Evolutionary conservation across 2,113 vertebrate species (phyloP).

Genomic region (Megalops atlanticus): DNA sequence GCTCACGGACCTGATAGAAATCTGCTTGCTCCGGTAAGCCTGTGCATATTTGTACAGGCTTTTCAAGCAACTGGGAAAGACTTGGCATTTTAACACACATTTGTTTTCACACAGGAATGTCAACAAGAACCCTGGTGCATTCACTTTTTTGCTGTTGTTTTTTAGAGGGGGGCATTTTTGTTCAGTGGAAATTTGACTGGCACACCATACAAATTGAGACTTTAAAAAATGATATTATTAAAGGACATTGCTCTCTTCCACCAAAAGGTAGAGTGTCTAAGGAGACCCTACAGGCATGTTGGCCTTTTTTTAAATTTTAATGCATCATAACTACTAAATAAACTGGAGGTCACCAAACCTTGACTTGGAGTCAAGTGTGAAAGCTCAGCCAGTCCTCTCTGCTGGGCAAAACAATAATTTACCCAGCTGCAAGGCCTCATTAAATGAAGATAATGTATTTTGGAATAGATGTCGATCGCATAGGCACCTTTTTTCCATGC

Average conservation of each 20-base stretch:
- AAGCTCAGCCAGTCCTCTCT: neutral
- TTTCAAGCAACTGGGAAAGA: constrained; percentile 19
- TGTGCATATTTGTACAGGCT: constrained; percentile 40
- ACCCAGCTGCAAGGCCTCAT: constrained; percentile 28
- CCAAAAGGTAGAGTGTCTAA: neutral
- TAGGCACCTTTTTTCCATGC: constrained; percentile 3
- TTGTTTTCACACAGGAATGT: constrained; percentile 35
- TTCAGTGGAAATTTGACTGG: no score
- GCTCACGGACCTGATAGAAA: constrained; percentile 31
- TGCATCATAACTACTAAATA: neutral
- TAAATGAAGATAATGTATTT: constrained; percentile 27
- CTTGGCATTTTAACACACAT: constrained; percentile 19
- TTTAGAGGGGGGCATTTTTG: no score
- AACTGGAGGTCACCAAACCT: neutral
- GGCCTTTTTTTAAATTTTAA: constrained; percentile 8
- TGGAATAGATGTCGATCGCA: constrained; percentile 19
- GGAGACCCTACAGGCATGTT: neutral
- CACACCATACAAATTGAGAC: no score
- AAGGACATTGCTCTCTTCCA: no score
- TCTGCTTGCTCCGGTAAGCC: constrained; percentile 32
- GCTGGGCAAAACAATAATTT: constrained; percentile 10
- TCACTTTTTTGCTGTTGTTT: constrained; percentile 25
- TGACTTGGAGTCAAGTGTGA: neutral
- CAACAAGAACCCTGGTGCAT: constrained; percentile 16
- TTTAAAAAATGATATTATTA: no score